Base-by-base conservation (phyloP, 2,888 invertebrate species). In the Bibio marci region DNA sequence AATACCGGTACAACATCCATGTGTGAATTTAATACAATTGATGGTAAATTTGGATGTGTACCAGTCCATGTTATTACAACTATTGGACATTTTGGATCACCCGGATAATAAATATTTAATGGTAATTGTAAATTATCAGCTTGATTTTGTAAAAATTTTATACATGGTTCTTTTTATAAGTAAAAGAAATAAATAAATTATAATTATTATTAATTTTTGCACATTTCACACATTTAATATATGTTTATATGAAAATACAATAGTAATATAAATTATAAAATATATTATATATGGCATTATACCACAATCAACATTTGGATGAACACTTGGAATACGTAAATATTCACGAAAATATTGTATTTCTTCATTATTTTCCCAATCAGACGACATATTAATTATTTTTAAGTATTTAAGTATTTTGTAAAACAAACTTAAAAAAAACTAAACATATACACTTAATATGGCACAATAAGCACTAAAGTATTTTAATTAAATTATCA, bases 1-100 rank as follows among this genome's bases (percentile, higher is more conserved):
- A 81, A 91, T 0, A 92, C 94, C 6, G 95, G 94, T 2, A 95
- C 95, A 3, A 97, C 95, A 57, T 97, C 95, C 75, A 88, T 94
- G 54, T 97, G 95, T 6, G 91, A 92, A 57, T 92, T 94, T 17
- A 95, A 15, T 46, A 94, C 56, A 43, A 97, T 66, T 1, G 82
- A 62, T 5, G 80, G 75, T 39, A 80, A 59, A 1, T 65, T 54
- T 2, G 81, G 79, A 27, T 85, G 69, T 2, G 64, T 69, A 26
- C 95, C 95, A 27, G 54, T 49, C 82, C 90, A 87, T 52, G 86
- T 83, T 55, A 95, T 63, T 19, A 91, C 63, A 2, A 86, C 75
- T 39, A 91, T 73, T 5, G 90, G 90, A 56, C 82, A 83, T 22
- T 65, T 66, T 7, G 73, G 69, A 35, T 65, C 62, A 3, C 62